phyloP scores from a whole-genome alignment of 2,113 vertebrate genomes.

The Acrocephalus arundinaceus region DNA sequence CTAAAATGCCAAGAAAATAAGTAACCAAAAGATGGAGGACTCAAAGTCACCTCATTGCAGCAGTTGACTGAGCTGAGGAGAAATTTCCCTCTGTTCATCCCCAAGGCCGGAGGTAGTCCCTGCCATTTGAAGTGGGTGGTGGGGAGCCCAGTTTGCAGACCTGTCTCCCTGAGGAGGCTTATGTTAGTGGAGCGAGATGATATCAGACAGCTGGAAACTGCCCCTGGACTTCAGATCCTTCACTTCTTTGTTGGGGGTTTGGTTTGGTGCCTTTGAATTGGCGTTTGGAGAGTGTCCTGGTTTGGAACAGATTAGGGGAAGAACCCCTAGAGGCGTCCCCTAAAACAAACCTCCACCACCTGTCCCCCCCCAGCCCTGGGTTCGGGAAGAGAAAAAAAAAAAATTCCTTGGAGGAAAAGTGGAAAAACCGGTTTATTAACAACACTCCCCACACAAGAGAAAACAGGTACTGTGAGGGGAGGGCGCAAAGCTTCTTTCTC shows the following conservation, averaged over 20 bases:
- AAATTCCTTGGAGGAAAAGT: too few relatives aligned
- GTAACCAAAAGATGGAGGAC: constrained; percentile 55
- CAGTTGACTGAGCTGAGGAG: neutral
- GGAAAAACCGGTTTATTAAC: too few relatives aligned
- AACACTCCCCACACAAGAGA: too few relatives aligned
- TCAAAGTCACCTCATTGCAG: neutral
- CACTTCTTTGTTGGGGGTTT: neutral
- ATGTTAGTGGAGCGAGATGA: neutral
- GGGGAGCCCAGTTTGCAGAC: neutral
- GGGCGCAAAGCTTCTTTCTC: too few relatives aligned
- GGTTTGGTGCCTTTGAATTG: neutral
- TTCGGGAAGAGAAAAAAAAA: too few relatives aligned
- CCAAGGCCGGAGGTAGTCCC: neutral
- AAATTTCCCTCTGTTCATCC: neutral
- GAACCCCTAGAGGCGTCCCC: too few relatives aligned
- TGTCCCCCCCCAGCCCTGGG: too few relatives aligned
- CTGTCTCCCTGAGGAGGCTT: neutral
- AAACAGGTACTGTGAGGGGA: too few relatives aligned
- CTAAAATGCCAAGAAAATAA: constrained; percentile 54
- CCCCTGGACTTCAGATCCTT: neutral
- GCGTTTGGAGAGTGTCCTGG: neutral
- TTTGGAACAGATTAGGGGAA: too few relatives aligned
- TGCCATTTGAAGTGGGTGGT: neutral
- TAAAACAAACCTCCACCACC: too few relatives aligned
- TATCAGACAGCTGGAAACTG: neutral